Evolutionary conservation across 2,888 invertebrate species (phyloP), one percentile per base, ranked within the genome.

Genomic region (Kryphioiulus occultus): DNA sequence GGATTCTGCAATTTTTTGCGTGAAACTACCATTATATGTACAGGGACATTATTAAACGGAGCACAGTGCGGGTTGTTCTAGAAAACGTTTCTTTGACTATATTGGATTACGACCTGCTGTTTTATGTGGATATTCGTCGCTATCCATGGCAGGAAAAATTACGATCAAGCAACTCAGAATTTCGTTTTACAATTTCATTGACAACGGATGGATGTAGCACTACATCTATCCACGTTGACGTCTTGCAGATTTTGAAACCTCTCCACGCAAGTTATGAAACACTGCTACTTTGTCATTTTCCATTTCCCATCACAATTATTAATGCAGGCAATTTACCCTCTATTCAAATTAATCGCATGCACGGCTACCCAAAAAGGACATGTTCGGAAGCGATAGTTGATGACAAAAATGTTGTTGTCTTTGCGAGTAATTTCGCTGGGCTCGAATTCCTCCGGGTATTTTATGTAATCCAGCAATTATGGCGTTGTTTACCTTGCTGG

Each of bases 381-480:
- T 30, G 83, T 83, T 83, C 10, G 1, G 35, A 35, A 35, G 17
- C 30, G 83, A 83, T 83, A 83, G 83, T 19, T 83, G 83, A 83
- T 26, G 30, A 26, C 83, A 83, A 30, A 83, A 83, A 26, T 83
- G 9, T n/a, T 39, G 35, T 39, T n/a, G 42, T 22, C 19, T 35
- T 30, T 83, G 12, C 30, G 30, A 26, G 35, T 83, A 83, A 83
- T 26, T 83, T 22, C 19, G 30, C 83, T 19, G 19, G 30, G 19
- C 32, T 83, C 26, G 44, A 42, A 42, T 86, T 86, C 86, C 86
- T 86, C 22, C 17, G 86, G 86, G 86, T 86, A 32, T 53, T 86
- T 86, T 15, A 19, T 47, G 53, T 86, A 86, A 86, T 47, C 86
- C 86, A 22, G 59, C 86, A 86, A 53, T 53, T 86, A 86, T 86